These are phyloP conservation scores for Seriola aureovittata DNA, from an alignment of 2,113 vertebrate genomes.

Conservation along the genomic window DNA sequence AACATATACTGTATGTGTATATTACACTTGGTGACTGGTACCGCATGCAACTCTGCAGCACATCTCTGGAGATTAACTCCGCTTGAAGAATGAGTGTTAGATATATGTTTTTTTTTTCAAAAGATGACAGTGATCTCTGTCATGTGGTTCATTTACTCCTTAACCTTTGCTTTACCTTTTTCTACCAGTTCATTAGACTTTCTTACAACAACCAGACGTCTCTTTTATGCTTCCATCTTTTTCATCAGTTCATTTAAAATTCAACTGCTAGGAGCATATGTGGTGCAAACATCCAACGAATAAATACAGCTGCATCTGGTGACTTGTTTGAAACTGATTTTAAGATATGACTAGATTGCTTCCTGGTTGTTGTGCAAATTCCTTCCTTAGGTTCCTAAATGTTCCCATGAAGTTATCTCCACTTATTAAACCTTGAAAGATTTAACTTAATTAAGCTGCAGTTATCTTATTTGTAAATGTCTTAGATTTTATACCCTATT, in stretches of 20 bases:
- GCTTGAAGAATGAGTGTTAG: neutral
- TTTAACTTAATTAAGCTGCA: too few species aligned
- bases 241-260: neutral
- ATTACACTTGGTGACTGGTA: neutral
- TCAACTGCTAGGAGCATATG: neutral
- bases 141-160: neutral
- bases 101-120: neutral
- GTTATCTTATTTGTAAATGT: too few species aligned
- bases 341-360: neutral
- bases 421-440: too few species aligned
- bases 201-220: neutral
- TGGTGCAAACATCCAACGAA: neutral
- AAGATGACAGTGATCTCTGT: neutral
- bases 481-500: too few species aligned
- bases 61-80: neutral
- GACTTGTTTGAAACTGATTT: neutral
- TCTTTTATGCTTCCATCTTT: neutral
- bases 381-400: too few species aligned
- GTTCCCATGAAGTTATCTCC: too few species aligned
- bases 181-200: neutral
- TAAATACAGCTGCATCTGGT: neutral
- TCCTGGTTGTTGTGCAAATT: too few species aligned
- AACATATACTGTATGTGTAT: conserved; percentile 13
- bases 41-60: neutral
- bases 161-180: neutral